Conservation (phyloP, 2,797 vertebrate genomes). For the Pagetopsis macropterus region DNA sequence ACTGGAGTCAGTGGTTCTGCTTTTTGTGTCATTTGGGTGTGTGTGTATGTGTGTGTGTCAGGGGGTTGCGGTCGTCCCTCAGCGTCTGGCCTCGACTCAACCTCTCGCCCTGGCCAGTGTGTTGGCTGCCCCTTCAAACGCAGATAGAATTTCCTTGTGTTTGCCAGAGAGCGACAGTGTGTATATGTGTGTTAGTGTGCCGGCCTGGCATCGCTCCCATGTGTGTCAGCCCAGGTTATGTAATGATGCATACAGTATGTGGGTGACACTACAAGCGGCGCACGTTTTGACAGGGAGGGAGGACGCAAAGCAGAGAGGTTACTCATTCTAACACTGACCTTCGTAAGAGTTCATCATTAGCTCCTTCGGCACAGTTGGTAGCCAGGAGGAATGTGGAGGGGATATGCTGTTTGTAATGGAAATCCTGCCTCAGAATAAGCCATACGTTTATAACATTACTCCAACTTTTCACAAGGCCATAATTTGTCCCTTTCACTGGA, state of each 20-base stretch:
- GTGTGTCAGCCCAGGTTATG: conserved; percentile 46
- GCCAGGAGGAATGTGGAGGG: conserved; percentile 49
- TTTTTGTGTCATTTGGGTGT: conserved; percentile 13
- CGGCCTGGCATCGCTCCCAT: conserved; percentile 38
- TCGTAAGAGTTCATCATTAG: conserved; percentile 72
- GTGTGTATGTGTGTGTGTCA: neutral
- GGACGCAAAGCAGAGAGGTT: conserved; percentile 26
- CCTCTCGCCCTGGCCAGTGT: conserved; percentile 51
- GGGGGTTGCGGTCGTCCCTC: conserved; percentile 39
- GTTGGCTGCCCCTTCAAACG: conserved; percentile 63
- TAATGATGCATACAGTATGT: conserved; percentile 41
- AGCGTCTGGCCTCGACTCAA: conserved; percentile 58
- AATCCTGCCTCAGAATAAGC: conserved; percentile 29
- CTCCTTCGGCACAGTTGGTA: conserved; percentile 38
- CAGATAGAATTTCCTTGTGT: conserved; percentile 71
- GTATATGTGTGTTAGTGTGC: conserved; percentile 40
- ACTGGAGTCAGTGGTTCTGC: neutral
- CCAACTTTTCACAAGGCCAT: neutral
- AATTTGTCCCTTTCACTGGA: conserved; percentile 1
- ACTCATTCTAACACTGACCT: conserved; percentile 53
- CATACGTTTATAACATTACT: conserved; percentile 26
- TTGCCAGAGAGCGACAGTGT: conserved; percentile 45
- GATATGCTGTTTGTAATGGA: neutral
- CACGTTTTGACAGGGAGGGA: conserved; percentile 32
- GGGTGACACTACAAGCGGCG: conserved; percentile 40